Base-by-base conservation (phyloP, 2,113 vertebrate genomes). In the Panurus biarmicus region DNA sequence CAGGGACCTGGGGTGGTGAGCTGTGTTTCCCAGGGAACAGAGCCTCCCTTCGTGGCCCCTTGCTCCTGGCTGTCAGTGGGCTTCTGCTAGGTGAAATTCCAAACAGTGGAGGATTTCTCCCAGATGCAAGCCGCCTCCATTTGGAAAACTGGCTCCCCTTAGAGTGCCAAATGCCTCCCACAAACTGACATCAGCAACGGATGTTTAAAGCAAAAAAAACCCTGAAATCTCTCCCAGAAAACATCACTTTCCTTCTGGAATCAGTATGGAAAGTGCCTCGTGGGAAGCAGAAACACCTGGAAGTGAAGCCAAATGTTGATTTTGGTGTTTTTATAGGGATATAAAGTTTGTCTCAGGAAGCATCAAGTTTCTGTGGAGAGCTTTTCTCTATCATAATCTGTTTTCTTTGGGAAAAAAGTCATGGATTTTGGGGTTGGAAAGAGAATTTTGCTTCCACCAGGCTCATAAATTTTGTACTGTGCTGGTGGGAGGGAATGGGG, bases 281-380 rank as follows among this genome's bases (percentile, higher is more conserved):
- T 7, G 93, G 89, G 93, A 83, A 78, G 14, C 15, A 45, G 77
- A 62, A 84, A 72, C 79, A 47, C n/a, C 62, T 89, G 79, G 92
- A 85, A 66, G 44, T 40, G 31, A 71, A 85, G 93, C 17, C 33
- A 51, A 65, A 35, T 9, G 10, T 35, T 19, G 53, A 11, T 76
- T 67, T 47, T 7, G 84, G 89, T 86, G 64, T 79, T 94, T 94
- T 94, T 90, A 94, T 89, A 62, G 58, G 94, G 72, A 60, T 80
- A 38, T 83, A 76, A 94, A 94, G 72, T 58, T 88, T 61, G 83
- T 72, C 89, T 28, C 50, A 38, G 92, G 95, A 94, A 96, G 72
- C 79, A 90, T 65, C 72, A 33, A 15, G 44, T 73, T 60, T 29
- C 60, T 31, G 14, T 2, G 57, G 54, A n/a, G 38, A 85, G 57